These are phyloP conservation scores for Chesias legatella DNA, from an alignment of 2,888 invertebrate genomes.

Conservation along the genomic window DNA sequence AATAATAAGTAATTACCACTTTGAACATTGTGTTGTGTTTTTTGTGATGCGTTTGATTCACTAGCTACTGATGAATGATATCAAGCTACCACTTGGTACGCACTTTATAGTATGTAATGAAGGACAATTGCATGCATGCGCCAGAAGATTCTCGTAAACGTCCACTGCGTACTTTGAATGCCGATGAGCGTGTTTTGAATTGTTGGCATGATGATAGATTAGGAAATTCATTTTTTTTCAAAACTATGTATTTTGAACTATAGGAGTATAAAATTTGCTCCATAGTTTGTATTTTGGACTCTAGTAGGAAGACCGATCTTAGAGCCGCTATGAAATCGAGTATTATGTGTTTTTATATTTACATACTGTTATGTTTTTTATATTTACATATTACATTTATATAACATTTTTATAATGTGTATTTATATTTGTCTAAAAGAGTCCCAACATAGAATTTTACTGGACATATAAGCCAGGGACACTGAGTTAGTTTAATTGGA, in stretches of 20 bases:
- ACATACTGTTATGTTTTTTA: no score
- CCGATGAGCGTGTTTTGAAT: slow-evolving; percentile 26
- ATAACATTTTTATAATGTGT: no score
- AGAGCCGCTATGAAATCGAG: no score
- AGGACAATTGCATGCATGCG: slow-evolving; percentile 40
- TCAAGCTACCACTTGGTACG: slow-evolving; percentile 16
- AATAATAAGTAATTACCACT: slow-evolving; percentile 47
- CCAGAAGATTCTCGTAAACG: slow-evolving; percentile 31
- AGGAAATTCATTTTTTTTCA: slow-evolving; percentile 1
- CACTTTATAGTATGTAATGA: slow-evolving; percentile 49
- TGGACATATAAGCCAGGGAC: no score
- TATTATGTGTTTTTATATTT: no score
- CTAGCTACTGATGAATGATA: slow-evolving; percentile 47
- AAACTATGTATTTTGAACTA: no score
- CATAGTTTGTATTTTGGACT: no score
- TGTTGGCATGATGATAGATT: not conserved
- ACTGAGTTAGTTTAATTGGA: no score
- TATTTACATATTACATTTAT: no score
- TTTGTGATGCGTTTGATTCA: slow-evolving; percentile 33
- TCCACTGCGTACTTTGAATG: slow-evolving; percentile 31
- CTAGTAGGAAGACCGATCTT: no score
- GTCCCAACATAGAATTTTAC: no score
- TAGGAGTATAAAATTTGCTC: not conserved
- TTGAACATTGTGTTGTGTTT: slow-evolving; percentile 62
- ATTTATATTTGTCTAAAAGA: no score